Base-by-base conservation (phyloP, 1,140 invertebrate genomes). In the Neodiprion pinetum region DNA sequence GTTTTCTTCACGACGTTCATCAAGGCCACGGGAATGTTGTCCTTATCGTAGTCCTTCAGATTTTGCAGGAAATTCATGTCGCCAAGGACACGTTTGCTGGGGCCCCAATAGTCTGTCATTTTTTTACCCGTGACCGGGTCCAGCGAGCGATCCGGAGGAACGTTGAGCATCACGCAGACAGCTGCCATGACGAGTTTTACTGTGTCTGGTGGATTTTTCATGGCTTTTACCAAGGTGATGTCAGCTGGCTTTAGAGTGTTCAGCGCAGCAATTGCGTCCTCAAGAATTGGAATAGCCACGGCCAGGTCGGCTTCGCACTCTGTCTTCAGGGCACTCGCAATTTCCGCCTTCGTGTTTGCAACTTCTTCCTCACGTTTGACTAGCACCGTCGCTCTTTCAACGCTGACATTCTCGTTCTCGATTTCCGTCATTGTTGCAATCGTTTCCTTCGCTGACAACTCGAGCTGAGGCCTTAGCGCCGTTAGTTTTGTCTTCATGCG, bases 161-260 rank as follows among this genome's bases (percentile, higher is more conserved):
- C 88, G 48, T 89, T 90, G 67, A 93, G 85, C 91, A 95, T 93
- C 3, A 95, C 92, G 82, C 94, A 95, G 7, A 95, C 92, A 47
- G 94, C 93, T 65, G 94, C 94, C 90, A 95, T 93, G 1, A 94
- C 94, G 70, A 95, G 83, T 79, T 93, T 93, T 0, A 96, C 92
- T 40, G 92, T 92, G 70, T 92, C 90, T 9, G 95, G 95, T 11
- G 95, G 95, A 86, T 94, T 94, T 87, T 94, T 94, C 94, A 96
- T 95, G 1, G 94, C 91, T 82, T 95, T 96, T 0, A 96, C 92
- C 9, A 94, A 79, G 67, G 93, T 93, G 75, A 96, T 95, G 80
- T 96, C 95, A 3, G 90, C 87, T 67, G 93, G 94, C 83, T 95
- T 95, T 7, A 96, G 85, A 9, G 94, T 95, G 81, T 96, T 92